Conservation (phyloP, 2,797 vertebrate species). For the Pangasius krempfi region DNA sequence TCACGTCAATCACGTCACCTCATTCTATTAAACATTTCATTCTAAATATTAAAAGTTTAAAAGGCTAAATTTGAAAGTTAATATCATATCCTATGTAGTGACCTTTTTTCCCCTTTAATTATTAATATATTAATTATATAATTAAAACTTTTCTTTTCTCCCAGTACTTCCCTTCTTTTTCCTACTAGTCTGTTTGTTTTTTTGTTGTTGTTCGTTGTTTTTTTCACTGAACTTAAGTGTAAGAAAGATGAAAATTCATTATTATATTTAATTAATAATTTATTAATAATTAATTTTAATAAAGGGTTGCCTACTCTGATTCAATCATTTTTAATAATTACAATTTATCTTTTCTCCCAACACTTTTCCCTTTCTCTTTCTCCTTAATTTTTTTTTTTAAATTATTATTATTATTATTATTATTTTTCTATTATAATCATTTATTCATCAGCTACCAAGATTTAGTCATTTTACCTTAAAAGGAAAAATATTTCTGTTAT, state of each 20-base stretch:
- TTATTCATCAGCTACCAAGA: neutral
- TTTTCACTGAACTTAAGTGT: neutral
- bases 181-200: neutral
- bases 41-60: no score
- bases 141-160: neutral
- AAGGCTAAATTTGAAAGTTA: no score
- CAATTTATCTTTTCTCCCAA: neutral
- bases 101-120: neutral
- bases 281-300: neutral
- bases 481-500: neutral
- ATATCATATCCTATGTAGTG: neutral
- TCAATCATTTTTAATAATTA: neutral
- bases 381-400: neutral
- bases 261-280: neutral
- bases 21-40: no score
- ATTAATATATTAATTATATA: neutral
- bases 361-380: neutral
- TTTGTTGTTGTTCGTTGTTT: neutral
- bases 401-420: neutral
- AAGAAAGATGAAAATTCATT: neutral
- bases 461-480: neutral
- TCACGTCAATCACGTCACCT: no score
- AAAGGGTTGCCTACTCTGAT: neutral
- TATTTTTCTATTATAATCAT: neutral
- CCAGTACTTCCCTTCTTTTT: neutral